Conservation (phyloP, 2,113 vertebrate species). For the Condylura cristata region DNA sequence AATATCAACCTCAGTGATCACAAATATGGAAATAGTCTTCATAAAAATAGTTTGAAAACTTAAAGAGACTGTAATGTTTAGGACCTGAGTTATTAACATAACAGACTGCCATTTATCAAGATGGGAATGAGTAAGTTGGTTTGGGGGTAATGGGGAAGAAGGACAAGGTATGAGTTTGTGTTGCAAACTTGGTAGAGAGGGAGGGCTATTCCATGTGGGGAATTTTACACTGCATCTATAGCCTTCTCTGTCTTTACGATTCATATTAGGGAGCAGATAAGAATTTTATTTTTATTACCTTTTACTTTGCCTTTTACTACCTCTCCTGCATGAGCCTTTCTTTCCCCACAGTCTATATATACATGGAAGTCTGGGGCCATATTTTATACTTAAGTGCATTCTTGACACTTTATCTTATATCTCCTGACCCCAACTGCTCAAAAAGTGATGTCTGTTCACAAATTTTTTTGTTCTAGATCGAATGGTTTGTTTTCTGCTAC, state of each 20-base stretch:
- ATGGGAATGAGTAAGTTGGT: too few species aligned
- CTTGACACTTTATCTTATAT: background rate
- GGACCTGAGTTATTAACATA: too few species aligned
- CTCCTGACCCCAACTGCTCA: background rate
- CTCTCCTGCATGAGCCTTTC: background rate
- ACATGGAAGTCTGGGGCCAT: background rate
- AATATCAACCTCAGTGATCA: too few species aligned
- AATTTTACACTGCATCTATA: background rate
- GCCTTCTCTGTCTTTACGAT: background rate
- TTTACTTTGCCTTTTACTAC: background rate
- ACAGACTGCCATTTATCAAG: too few species aligned
- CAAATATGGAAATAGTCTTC: too few species aligned
- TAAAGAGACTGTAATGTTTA: too few species aligned
- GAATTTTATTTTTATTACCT: background rate
- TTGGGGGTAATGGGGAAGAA: too few species aligned
- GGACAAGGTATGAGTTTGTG: too few species aligned
- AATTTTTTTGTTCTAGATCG: background rate
- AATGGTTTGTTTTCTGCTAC: background rate
- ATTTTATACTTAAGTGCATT: background rate
- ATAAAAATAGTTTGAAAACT: too few species aligned
- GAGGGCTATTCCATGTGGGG: too few species aligned
- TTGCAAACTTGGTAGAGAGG: too few species aligned
- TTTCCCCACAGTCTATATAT: background rate
- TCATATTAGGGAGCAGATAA: background rate
- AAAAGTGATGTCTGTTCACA: background rate